Evolutionary conservation across 2,888 invertebrate genomes (phyloP).

Genomic region (Cephus sareptanus): DNA sequence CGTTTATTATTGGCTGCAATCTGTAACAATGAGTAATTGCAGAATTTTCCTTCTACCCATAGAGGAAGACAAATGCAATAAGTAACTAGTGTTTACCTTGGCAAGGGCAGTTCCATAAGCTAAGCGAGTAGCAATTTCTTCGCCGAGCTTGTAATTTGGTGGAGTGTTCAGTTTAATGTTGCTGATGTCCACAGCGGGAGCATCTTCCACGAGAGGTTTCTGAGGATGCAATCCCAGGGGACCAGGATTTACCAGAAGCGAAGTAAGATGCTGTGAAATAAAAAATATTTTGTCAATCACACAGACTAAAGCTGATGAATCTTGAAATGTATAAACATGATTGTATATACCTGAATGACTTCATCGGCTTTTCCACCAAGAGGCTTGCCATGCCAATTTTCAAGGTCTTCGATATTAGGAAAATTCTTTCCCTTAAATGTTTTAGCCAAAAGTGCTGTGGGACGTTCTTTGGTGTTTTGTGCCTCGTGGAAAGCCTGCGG

Average conservation of each 20-base stretch:
- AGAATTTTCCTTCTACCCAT: neutral
- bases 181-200: constrained; percentile 79
- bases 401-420: constrained; percentile 89
- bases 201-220: constrained; percentile 75
- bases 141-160: constrained; percentile 84
- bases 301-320: constrained; percentile 3
- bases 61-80: neutral
- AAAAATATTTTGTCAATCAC: constrained; percentile 15
- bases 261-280: constrained; percentile 71
- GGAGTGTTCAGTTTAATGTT: constrained; percentile 81
- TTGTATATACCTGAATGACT: constrained; percentile 69
- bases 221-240: constrained; percentile 73
- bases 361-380: constrained; percentile 84
- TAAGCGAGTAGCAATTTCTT: constrained; percentile 85
- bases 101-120: constrained; percentile 96
- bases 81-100: constrained; percentile 72
- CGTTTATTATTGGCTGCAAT: constrained; percentile 72
- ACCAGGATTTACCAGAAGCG: constrained; percentile 76
- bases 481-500: constrained; percentile 83
- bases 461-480: constrained; percentile 78
- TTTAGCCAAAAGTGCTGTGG: constrained; percentile 94
- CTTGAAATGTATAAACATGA: neutral
- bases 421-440: constrained; percentile 95
- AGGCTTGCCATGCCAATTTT: constrained; percentile 99
- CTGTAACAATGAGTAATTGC: constrained; percentile 26